phyloP scores from a whole-genome alignment of 1,140 invertebrate species.

The Drosophila lacteicornis region DNA sequence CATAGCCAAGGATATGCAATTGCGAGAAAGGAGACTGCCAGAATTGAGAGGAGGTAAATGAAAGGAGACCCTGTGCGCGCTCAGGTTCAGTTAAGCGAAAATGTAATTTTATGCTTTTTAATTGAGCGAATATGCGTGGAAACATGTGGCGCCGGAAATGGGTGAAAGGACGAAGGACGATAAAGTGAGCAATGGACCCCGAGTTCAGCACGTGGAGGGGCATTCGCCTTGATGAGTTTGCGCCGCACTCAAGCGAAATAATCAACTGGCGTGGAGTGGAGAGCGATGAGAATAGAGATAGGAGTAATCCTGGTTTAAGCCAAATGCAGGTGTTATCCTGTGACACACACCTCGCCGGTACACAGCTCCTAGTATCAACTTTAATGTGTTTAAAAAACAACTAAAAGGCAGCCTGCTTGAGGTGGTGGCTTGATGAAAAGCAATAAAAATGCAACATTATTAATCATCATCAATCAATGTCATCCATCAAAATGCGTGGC shows the following conservation, averaged over 20 bases:
- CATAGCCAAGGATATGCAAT: conserved; percentile 4
- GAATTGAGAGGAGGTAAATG: conserved; percentile 2
- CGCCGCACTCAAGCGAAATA: conserved; percentile 77
- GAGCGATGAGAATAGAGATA: conserved; percentile 25
- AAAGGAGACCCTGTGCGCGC: conserved; percentile 6
- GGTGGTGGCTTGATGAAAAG: conserved; percentile 67
- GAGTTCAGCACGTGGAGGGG: conserved; percentile 27
- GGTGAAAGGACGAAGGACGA: conserved; percentile 17
- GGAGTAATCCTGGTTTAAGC: conserved; percentile 26
- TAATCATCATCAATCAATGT: conserved; percentile 84
- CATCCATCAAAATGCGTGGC: conserved; percentile 77
- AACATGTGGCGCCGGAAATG: conserved; percentile 62
- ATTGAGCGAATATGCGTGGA: conserved; percentile 79
- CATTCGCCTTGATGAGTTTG: conserved; percentile 71
- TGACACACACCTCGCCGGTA: not conserved
- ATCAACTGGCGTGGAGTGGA: conserved; percentile 44
- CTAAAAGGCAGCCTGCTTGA: conserved; percentile 36
- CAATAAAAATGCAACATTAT: conserved; percentile 84
- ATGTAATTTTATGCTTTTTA: conserved; percentile 84
- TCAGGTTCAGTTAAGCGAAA: conserved; percentile 79
- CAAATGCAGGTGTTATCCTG: conserved; percentile 35
- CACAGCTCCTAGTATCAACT: conserved; percentile 7
- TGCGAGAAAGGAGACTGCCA: not conserved
- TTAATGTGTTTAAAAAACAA: conserved; percentile 72
- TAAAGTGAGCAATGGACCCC: conserved; percentile 42